These are phyloP conservation scores for Phaetusa simplex DNA, from an alignment of 2,113 vertebrate genomes.

Conservation along the genomic window DNA sequence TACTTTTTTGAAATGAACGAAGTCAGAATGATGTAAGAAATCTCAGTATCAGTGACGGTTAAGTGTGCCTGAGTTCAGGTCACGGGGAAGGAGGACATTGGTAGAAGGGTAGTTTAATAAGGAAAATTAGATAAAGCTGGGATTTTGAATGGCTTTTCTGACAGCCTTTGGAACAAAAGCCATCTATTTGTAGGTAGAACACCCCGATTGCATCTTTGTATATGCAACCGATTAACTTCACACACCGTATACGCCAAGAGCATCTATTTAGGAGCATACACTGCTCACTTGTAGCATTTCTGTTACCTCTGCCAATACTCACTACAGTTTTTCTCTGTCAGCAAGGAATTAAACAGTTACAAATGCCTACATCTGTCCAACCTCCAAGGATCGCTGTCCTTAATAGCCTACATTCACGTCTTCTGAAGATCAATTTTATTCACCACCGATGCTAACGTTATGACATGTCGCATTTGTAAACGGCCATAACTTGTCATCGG, in stretches of 20 bases:
- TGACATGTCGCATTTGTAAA: neutral
- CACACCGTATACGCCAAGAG: neutral
- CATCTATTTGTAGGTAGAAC: neutral
- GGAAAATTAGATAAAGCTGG: neutral
- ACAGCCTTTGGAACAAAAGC: neutral
- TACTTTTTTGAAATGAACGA: neutral
- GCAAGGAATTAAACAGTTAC: neutral
- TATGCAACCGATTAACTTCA: neutral
- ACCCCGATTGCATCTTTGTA: neutral
- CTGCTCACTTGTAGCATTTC: neutral
- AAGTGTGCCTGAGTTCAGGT: neutral
- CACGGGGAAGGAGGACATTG: neutral
- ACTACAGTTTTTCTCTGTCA: neutral
- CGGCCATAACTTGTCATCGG: neutral
- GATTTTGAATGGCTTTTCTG: neutral
- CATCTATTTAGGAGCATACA: neutral
- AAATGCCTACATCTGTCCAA: neutral
- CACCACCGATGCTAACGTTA: accelerated
- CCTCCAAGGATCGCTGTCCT: neutral
- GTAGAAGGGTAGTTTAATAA: neutral
- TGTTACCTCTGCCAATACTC: neutral
- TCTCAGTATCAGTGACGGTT: accelerated
- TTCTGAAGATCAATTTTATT: neutral
- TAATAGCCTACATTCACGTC: neutral
- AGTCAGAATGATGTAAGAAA: neutral